Evolutionary conservation across 2,888 invertebrate genomes (phyloP), one percentile per base, ranked within the genome.

Genomic region (Drosophila atroscutellata): DNA sequence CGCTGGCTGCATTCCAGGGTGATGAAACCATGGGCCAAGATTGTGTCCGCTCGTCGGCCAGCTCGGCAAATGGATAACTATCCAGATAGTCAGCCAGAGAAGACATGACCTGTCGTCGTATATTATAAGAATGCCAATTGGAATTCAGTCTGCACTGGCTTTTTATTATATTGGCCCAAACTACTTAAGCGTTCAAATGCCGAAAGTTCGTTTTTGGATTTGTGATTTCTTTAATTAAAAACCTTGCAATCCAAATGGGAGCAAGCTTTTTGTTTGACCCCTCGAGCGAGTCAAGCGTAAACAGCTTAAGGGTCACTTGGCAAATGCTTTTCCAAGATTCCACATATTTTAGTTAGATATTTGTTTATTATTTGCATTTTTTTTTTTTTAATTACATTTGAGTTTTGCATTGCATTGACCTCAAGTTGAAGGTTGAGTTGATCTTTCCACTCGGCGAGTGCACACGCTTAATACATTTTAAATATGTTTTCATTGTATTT

Each of bases 21-120:
- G 97, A 97, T 86, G 97, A 96, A 64, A 98, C 97, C 86, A 98
- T 93, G 0, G 95, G 95, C 97, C 97, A 98, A 93, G 96, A 96
- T 94, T 95, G 95, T 37, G 97, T 97, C 90, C 97, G 94, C 79
- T 95, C 94, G 92, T 98, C 98, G 26, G 81, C 80, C 52, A 89
- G 54, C 52, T 83, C 72, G 20, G 89, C 89, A 66, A 72, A 87
- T 18, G 71, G 71, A 66, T 75, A 83, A 37, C 64, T 65, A 26
- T 42, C 32, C 57, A 57, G 68, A 51, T 56, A 58, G 51, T 45
- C 69, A 64, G 70, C 24, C 2, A 24, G 60, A 34, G 57, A 64
- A 71, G 68, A 72, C 68, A 70, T 77, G 62, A 37, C 58, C 66
- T 64, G 49, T 62, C 37, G 39, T 42, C 42, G 3, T 36, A 26